These are phyloP conservation scores for Taenaris catops DNA, from an alignment of 2,888 invertebrate genomes.

Conservation along the genomic window DNA sequence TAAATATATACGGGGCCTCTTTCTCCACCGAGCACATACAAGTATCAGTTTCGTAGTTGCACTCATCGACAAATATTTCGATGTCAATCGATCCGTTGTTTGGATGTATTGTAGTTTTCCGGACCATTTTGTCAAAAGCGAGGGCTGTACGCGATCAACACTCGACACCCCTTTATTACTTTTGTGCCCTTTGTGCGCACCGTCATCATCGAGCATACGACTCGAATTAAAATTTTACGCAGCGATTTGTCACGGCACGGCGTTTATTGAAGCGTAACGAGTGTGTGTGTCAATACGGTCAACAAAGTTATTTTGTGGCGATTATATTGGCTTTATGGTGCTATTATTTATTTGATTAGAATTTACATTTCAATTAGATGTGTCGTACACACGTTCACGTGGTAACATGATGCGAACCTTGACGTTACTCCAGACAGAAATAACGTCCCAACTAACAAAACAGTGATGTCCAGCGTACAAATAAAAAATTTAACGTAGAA, in stretches of 20 bases:
- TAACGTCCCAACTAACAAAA: slow-evolving; percentile 9
- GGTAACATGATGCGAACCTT: too few species aligned
- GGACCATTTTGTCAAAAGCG: slow-evolving; percentile 24
- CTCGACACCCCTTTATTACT: slow-evolving; percentile 73
- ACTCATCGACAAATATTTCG: slow-evolving; percentile 4
- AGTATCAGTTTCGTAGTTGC: not conserved
- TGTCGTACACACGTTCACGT: too few species aligned
- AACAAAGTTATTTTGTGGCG: slow-evolving; percentile 17
- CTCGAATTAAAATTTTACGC: slow-evolving; percentile 64
- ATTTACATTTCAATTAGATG: too few species aligned
- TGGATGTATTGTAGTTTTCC: slow-evolving; percentile 23
- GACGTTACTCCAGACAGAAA: not conserved
- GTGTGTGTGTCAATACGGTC: slow-evolving; percentile 27
- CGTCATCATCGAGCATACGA: slow-evolving; percentile 61
- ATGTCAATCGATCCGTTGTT: slow-evolving; percentile 16
- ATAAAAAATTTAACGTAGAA: slow-evolving; percentile 19
- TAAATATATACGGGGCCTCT: too few species aligned
- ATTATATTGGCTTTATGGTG: too few species aligned
- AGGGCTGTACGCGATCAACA: slow-evolving; percentile 43
- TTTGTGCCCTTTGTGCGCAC: slow-evolving; percentile 62
- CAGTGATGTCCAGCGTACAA: slow-evolving; percentile 14
- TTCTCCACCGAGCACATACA: not conserved
- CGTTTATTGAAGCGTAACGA: slow-evolving; percentile 48
- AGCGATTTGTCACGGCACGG: slow-evolving; percentile 45
- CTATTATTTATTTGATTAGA: too few species aligned